Evolutionary conservation across 2,797 vertebrate genomes (phyloP), one percentile per base, ranked within the genome.

Genomic region (Menidia menidia): DNA sequence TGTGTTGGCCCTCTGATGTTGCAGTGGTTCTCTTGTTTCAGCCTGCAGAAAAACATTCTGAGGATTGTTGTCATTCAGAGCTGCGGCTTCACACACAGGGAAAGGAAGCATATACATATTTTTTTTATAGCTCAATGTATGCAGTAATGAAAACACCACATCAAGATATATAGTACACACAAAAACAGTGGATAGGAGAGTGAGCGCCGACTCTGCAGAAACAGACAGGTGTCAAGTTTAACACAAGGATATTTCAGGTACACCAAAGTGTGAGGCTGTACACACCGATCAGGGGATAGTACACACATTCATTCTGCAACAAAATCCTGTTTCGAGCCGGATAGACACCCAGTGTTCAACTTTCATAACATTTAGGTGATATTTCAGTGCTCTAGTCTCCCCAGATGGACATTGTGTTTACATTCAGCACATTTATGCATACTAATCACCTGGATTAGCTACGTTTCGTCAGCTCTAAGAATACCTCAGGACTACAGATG

Each of bases 41-140:
- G 72, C 72, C 60, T 71, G 71, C 59, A 75, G 63, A 39, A 10
- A 55, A 39, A 65, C 25, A 59, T 11, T 70, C 51, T 30, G 57
- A 53, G 16, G 48, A 19, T 60, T 68, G 55, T 63, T 64, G 68
- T 74, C 60, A 72, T 77, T 78, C 65, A 54, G 15, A 53, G 58
- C 66, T 70, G 58, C 53, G 12, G n/a, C 58, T 45, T 67, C 58
- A 60, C 53, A 73, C 31, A 14, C 55, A 39, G 52, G 52, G 35
- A 56, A 32, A 39, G 44, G 48, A 25, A 65, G 56, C 30, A 56
- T 50, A n/a, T 57, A 51, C 41, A 56, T 61, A 58, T 57, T 70
- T 70, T 66, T 71, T 71, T 25, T 39, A 54, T n/a, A 64, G 45
- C 25, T 35, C 42, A n/a, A n/a, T 8, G 42, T 53, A 41, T 64